These are phyloP conservation scores for Gopherus flavomarginatus DNA, from an alignment of 2,113 vertebrate genomes.

Conservation along the genomic window DNA sequence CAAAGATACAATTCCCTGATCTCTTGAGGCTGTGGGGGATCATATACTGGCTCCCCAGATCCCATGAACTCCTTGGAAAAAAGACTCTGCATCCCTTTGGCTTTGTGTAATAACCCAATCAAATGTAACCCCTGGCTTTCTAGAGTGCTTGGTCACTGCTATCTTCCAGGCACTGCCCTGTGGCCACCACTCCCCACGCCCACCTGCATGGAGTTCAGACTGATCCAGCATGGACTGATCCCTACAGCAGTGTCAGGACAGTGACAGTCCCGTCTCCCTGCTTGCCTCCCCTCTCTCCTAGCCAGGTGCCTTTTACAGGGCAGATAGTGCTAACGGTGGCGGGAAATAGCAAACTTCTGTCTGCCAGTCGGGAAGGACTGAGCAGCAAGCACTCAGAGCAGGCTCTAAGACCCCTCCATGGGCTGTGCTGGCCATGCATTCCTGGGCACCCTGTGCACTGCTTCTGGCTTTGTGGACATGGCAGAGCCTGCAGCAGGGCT, in stretches of 20 bases:
- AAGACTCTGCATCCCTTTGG: not conserved
- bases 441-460: not conserved
- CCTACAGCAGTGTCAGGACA: not conserved
- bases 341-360: too few species aligned
- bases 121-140: not conserved
- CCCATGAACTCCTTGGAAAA: not conserved
- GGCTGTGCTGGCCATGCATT: too few species aligned
- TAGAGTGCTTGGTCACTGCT: not conserved
- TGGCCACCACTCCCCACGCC: not conserved
- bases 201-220: too few species aligned
- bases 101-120: not conserved
- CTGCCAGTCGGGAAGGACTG: not conserved
- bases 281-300: not conserved
- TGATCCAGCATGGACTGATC: not conserved
- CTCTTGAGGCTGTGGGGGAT: conserved; percentile 52
- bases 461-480: not conserved
- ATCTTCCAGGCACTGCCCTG: not conserved
- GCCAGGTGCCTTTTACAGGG: not conserved
- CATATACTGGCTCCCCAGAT: not conserved
- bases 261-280: not conserved
- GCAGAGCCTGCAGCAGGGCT: not conserved
- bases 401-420: too few species aligned
- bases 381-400: not conserved
- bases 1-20: not conserved
- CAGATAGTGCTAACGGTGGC: too few species aligned